phyloP scores from a whole-genome alignment of 2,888 invertebrate genomes.

The Mythimna albipuncta region DNA sequence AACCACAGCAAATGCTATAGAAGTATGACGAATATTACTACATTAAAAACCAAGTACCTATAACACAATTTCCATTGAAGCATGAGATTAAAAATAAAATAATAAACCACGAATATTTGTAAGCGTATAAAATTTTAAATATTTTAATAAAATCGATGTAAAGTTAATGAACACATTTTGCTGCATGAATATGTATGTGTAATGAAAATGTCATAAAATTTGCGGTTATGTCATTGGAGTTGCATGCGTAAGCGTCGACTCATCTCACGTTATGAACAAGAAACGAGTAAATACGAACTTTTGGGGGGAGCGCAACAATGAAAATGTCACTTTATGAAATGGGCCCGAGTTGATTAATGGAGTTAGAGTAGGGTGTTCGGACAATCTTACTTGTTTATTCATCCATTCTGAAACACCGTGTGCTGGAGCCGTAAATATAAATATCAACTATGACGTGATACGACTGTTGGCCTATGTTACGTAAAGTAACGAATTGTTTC shows the following conservation, averaged over 20 bases:
- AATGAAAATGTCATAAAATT: conserved; percentile 63
- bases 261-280: conserved; percentile 78
- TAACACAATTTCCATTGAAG: conserved; percentile 6
- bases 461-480: conserved; percentile 33
- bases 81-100: conserved; percentile 20
- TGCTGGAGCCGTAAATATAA: conserved; percentile 71
- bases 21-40: background rate
- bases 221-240: conserved; percentile 77
- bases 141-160: conserved; percentile 51
- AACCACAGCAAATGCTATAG: background rate
- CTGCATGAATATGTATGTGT: conserved; percentile 57
- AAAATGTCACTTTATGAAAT: conserved; percentile 89
- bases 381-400: conserved; percentile 84
- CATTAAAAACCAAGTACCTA: background rate
- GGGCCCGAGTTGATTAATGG: conserved; percentile 87
- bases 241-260: conserved; percentile 73
- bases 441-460: conserved; percentile 61
- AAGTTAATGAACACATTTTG: conserved; percentile 52
- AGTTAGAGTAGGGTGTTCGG: conserved; percentile 77
- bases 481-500: conserved; percentile 50
- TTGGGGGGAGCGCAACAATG: conserved; percentile 83
- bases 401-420: conserved; percentile 68
- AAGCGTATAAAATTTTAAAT: conserved; percentile 29
- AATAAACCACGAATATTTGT: conserved; percentile 29
- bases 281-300: conserved; percentile 85